These are phyloP conservation scores for Chaetodon trifasciatus DNA, from an alignment of 2,797 vertebrate genomes.

Conservation along the genomic window DNA sequence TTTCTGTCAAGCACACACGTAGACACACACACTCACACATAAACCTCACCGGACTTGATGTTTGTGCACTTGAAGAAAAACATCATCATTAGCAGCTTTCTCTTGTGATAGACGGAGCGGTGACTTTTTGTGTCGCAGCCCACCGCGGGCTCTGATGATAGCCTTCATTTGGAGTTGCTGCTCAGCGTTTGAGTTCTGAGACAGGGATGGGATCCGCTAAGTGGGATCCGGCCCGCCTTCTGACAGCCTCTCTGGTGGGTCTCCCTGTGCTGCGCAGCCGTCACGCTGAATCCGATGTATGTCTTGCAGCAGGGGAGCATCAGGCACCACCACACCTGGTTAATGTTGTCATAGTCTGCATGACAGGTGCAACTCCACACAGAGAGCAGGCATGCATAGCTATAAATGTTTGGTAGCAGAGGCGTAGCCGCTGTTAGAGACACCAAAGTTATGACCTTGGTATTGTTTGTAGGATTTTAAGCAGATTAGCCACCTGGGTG, in stretches of 20 bases:
- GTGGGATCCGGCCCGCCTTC: slow-evolving; percentile 52
- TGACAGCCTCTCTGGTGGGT: slow-evolving; percentile 65
- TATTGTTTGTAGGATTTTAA: background rate
- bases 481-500: background rate
- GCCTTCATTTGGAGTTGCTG: slow-evolving; percentile 70
- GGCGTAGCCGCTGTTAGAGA: background rate
- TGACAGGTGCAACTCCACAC: slow-evolving; percentile 58
- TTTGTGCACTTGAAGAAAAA: slow-evolving; percentile 83
- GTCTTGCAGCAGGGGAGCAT: slow-evolving; percentile 38
- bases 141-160: slow-evolving; percentile 70
- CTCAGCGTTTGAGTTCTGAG: slow-evolving; percentile 47
- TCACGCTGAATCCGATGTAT: slow-evolving; percentile 35
- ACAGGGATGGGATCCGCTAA: slow-evolving; percentile 50
- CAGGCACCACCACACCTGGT: slow-evolving; percentile 52
- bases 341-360: slow-evolving; percentile 30
- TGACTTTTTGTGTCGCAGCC: slow-evolving; percentile 66
- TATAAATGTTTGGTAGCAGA: background rate
- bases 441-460: background rate
- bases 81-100: slow-evolving; percentile 84
- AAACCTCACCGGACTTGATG: slow-evolving; percentile 84
- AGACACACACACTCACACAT: slow-evolving; percentile 44
- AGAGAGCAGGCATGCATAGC: background rate
- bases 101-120: slow-evolving; percentile 73
- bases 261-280: slow-evolving; percentile 45
- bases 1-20: slow-evolving; percentile 74